Percentiles rank a stretch among this genome's conserved stretches.
Conservation (phyloP, 2,797 vertebrate genomes). For the Acrossocheilus fasciatus region DNA sequence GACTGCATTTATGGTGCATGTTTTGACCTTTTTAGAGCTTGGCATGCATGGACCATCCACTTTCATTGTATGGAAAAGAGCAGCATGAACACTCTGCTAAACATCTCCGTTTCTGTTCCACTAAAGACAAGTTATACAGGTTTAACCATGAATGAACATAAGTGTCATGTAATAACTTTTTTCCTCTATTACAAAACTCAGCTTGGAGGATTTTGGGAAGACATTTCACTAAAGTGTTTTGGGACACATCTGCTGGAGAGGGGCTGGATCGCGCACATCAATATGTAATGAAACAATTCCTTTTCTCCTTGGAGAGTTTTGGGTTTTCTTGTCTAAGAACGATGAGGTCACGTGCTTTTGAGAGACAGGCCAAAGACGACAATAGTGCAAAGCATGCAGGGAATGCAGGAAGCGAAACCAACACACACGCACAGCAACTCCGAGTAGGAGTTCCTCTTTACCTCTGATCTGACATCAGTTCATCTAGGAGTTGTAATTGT, state of each 20-base stretch:
- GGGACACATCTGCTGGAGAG: constrained; percentile 29
- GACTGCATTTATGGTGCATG: not conserved
- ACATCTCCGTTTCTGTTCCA: not conserved
- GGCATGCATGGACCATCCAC: not conserved
- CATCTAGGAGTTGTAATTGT: not conserved
- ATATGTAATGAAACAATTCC: constrained; percentile 49
- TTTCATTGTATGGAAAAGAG: not conserved
- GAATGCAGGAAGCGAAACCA: constrained; percentile 81
- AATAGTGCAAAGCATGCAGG: constrained; percentile 66
- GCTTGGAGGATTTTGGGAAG: not conserved
- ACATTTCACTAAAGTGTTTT: constrained; percentile 23
- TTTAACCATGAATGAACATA: not conserved
- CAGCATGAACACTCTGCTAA: not conserved
- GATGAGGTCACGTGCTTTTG: constrained; percentile 65
- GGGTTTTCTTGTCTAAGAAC: constrained; percentile 20
- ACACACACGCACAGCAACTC: constrained; percentile 52
- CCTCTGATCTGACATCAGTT: constrained; percentile 41
- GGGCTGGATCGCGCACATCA: constrained; percentile 35
- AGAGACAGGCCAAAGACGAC: constrained; percentile 54
- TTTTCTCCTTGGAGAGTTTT: constrained; percentile 48
- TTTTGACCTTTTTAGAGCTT: not conserved
- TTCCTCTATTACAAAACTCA: not conserved
- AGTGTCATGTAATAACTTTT: not conserved
- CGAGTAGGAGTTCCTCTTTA: not conserved
- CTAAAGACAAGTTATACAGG: not conserved